Evolutionary conservation across 2,113 vertebrate species (phyloP), one percentile per base, ranked within the genome.

Genomic region (Ondatra zibethicus): DNA sequence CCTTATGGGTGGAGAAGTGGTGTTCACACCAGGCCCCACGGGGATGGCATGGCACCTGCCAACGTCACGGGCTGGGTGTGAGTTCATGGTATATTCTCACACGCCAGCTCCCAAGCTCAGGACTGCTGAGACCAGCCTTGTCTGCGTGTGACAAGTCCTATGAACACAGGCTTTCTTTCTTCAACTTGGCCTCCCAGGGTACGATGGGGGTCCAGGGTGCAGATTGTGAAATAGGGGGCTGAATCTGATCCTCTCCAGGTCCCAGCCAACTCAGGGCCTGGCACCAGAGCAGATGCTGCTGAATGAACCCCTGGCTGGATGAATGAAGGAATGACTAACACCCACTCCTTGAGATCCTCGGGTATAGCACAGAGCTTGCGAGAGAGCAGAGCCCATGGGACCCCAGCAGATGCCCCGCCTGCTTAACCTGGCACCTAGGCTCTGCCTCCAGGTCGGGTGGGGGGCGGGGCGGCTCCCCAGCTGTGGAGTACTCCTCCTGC

Each of bases 291-390:
- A 81, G 85, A 89, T 90, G 92, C 19, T 87, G 73, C 85, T 97
- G 96, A 97, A 98, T 98, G 96, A 97, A 94, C 27, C 84, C 70
- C 87, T 58, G 91, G 13, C n/a, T 52, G 93, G 78, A 93, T 93
- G 97, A 97, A 97, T 97, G 97, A 97, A 96, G 6, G 66, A 96
- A 91, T 68, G 94, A 95, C 88, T 73, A 93, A 91, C 66, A 55
- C 94, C 96, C 95, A 95, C 94, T 97, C 88, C 90, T 95, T 97
- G 68, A 16, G 73, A 80, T 31, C 47, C 92, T 2, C 63, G 0
- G 95, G 85, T 65, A 52, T 65, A 61, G 75, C 1, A 39, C 61
- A 23, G 47, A 61, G 93, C 89, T 93, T 50, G 23, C 12, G 8
- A 65, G 61, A 89, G 80, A 76, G 68, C 93, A 89, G 77, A 66